Evolutionary conservation across 2,113 vertebrate genomes (phyloP).

Genomic region (Tychaedon coryphoeus): DNA sequence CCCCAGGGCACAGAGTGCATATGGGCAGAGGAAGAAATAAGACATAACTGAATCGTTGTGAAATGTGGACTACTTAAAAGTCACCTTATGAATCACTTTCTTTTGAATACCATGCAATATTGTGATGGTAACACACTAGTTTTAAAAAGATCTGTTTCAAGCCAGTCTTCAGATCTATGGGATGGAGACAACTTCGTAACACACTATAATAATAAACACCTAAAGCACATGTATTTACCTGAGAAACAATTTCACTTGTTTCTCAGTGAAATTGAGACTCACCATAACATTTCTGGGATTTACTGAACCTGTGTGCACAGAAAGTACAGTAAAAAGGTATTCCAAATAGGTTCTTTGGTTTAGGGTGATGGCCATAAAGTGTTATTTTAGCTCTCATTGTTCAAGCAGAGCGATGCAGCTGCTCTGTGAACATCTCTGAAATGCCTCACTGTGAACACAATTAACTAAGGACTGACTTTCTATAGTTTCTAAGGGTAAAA

Average conservation of each 20-base stretch:
- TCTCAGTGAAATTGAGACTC: too few relatives aligned
- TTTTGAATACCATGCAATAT: neutral
- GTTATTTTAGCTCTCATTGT: neutral
- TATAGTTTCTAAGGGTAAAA: neutral
- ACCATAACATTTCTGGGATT: neutral
- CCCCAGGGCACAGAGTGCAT: neutral
- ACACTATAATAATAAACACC: neutral
- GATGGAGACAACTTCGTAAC: neutral
- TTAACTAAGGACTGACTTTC: neutral
- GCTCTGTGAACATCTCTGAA: neutral
- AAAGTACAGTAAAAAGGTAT: neutral
- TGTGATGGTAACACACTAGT: neutral
- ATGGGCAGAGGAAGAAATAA: neutral
- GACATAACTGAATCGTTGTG: neutral
- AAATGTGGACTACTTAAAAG: neutral
- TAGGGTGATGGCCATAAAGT: neutral
- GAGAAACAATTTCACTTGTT: conserved; percentile 1
- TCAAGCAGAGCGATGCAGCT: neutral
- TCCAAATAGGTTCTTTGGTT: neutral
- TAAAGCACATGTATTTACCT: neutral
- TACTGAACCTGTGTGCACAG: neutral
- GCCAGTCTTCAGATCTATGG: neutral
- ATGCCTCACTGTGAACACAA: neutral
- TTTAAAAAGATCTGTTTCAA: neutral
- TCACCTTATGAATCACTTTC: neutral